Percentiles rank a stretch among this genome's conserved stretches.
phyloP scores from a whole-genome alignment of 1,140 invertebrate genomes.

The Glossosoma conforme region DNA sequence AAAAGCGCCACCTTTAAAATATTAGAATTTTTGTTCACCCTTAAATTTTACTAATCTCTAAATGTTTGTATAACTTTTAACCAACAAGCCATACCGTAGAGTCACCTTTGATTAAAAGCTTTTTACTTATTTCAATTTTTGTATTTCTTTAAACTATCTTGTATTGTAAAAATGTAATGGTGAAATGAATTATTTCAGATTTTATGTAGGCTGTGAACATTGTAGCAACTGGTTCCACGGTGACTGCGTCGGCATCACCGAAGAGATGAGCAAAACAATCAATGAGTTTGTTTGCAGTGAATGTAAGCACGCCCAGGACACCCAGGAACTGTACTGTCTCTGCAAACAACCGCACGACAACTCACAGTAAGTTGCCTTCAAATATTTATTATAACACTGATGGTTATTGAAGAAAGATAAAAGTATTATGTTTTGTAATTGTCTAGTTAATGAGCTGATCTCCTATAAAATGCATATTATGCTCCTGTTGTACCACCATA shows the following conservation, averaged over 20 bases:
- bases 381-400: conserved; percentile 1
- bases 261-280: conserved; percentile 86
- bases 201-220: conserved; percentile 95
- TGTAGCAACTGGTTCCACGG: conserved; percentile 99
- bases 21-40: too few species aligned
- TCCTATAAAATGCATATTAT: too few species aligned
- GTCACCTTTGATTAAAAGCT: too few species aligned
- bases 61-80: conserved; percentile 1
- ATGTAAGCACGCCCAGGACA: conserved; percentile 78
- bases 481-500: too few species aligned
- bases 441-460: too few species aligned
- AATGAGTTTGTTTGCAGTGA: conserved; percentile 87
- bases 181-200: conserved; percentile 53
- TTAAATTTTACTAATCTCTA: too few species aligned
- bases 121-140: conserved; percentile 6
- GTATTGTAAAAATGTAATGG: too few species aligned
- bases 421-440: neutral
- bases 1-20: too few species aligned
- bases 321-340: conserved; percentile 91
- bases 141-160: conserved; percentile 9
- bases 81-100: too few species aligned
- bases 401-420: neutral
- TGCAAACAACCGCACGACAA: conserved; percentile 96
- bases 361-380: conserved; percentile 77
- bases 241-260: conserved; percentile 91